Percentiles rank a stretch among this genome's conserved stretches.
phyloP scores from a whole-genome alignment of 2,888 invertebrate species.

The Coelopa pilipes region DNA sequence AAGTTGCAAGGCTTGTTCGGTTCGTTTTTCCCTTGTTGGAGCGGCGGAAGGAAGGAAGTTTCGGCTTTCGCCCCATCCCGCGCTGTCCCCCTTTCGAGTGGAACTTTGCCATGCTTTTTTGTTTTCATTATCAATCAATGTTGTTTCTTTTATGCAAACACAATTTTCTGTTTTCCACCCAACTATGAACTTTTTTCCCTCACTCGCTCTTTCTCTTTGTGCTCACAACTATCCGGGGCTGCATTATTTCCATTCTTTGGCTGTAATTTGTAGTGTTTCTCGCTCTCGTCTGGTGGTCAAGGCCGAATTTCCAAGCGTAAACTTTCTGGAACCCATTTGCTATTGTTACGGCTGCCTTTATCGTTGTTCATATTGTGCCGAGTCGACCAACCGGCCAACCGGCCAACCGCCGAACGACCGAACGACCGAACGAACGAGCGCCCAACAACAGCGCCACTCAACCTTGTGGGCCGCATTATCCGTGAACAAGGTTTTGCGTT shows the following conservation, averaged over 20 bases:
- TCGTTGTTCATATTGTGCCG: neutral
- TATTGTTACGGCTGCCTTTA: neutral
- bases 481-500: slow-evolving; percentile 23
- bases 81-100: too few species aligned
- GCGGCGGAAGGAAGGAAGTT: too few species aligned
- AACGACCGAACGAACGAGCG: neutral
- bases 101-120: neutral
- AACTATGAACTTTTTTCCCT: too few species aligned
- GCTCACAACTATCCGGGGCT: neutral
- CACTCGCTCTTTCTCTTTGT: neutral
- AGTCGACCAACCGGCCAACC: neutral
- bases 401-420: neutral
- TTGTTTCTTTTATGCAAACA: neutral
- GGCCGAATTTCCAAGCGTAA: slow-evolving; percentile 8
- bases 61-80: too few species aligned
- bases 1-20: too few species aligned
- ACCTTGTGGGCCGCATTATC: slow-evolving; percentile 18
- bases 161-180: too few species aligned
- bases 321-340: neutral
- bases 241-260: neutral
- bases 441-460: neutral
- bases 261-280: neutral
- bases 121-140: neutral
- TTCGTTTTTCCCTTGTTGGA: too few species aligned
- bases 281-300: slow-evolving; percentile 10